These are phyloP conservation scores for Dendrophyllia cribrosa DNA, from an alignment of 64 coral and sea anemone genomes.

Conservation along the genomic window DNA sequence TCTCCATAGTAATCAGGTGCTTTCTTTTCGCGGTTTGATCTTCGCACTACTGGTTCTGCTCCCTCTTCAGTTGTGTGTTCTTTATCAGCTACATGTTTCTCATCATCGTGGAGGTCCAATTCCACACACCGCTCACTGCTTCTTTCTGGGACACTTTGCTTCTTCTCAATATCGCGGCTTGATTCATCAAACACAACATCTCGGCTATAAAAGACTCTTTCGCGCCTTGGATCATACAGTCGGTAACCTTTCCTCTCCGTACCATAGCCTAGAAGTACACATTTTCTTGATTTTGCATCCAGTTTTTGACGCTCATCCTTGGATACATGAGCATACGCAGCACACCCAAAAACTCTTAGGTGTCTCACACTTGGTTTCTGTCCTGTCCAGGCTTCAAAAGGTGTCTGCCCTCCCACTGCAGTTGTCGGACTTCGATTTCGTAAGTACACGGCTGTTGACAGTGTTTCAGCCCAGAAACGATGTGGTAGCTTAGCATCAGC, in stretches of 20 bases:
- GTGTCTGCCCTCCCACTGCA: conserved; percentile 29
- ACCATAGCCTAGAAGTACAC: conserved; percentile 29
- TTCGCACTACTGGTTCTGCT: background rate
- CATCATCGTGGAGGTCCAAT: background rate
- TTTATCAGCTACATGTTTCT: too few relatives aligned
- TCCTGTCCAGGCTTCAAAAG: conserved; percentile 52
- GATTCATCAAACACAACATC: conserved; percentile 34
- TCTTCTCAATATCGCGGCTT: background rate
- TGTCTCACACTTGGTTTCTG: conserved; percentile 44
- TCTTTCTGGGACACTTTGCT: background rate
- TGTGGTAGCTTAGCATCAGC: conserved; percentile 47
- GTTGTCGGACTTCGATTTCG: conserved; percentile 51
- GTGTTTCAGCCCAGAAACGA: conserved; percentile 59
- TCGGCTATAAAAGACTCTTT: conserved; percentile 23
- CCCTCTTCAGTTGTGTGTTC: background rate
- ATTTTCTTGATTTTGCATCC: conserved; percentile 15
- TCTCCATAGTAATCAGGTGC: conserved; percentile 43
- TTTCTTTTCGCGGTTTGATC: conserved; percentile 28
- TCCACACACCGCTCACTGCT: background rate
- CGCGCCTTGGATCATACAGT: background rate
- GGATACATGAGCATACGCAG: conserved; percentile 23
- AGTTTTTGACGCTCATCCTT: conserved; percentile 35
- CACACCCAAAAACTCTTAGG: conserved; percentile 29
- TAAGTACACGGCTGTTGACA: conserved; percentile 6
- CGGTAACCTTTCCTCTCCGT: conserved; percentile 30